Conservation (phyloP, 1,140 invertebrate genomes). For the Danaus melanippus region DNA sequence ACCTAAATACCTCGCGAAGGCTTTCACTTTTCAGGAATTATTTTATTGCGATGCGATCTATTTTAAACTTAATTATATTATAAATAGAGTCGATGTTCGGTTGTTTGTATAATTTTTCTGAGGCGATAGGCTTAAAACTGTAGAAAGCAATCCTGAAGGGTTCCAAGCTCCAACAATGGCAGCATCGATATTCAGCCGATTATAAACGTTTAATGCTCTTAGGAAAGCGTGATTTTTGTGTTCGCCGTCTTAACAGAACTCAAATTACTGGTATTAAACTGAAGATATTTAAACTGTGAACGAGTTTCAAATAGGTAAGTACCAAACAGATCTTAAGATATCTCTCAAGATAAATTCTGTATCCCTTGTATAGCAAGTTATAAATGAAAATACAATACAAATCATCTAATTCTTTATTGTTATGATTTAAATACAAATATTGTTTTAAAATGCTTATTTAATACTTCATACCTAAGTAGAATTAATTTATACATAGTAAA, state of each 20-base stretch:
- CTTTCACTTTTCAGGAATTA: slow-evolving; percentile 71
- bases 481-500: no score
- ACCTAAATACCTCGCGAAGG: slow-evolving; percentile 70
- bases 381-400: no score
- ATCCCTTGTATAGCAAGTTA: no score
- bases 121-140: slow-evolving; percentile 66
- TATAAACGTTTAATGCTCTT: slow-evolving; percentile 70
- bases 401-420: no score
- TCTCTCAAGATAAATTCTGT: no score
- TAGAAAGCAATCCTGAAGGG: slow-evolving; percentile 65
- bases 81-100: slow-evolving; percentile 30
- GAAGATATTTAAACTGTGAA: slow-evolving; percentile 9
- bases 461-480: no score
- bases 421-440: no score
- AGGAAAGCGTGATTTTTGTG: slow-evolving; percentile 62
- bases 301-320: not conserved
- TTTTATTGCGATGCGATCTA: slow-evolving; percentile 31
- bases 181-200: slow-evolving; percentile 71
- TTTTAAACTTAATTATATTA: slow-evolving; percentile 31
- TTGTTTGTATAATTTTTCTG: slow-evolving; percentile 39
- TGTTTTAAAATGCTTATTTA: no score
- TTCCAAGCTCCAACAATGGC: slow-evolving; percentile 59
- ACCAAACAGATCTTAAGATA: no score
- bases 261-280: slow-evolving; percentile 15
- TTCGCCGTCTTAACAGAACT: slow-evolving; percentile 1